Base-by-base conservation (phyloP, 2,113 vertebrate genomes). In the Gavialis gangeticus region DNA sequence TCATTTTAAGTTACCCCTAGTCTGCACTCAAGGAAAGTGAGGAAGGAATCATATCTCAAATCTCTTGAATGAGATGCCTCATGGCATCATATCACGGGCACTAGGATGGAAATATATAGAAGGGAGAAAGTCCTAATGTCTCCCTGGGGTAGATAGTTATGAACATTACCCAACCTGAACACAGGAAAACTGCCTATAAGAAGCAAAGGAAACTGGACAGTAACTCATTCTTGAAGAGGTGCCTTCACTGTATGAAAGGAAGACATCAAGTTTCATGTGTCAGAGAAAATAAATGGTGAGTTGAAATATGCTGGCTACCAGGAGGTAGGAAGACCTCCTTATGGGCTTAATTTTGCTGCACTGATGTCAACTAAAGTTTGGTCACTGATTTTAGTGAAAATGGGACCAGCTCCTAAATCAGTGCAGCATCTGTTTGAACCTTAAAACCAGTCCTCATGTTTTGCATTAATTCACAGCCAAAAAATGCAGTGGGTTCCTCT, bases 161-260 rank as follows among this genome's bases (percentile, higher is more conserved):
- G 64, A 87, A 85, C 11, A 73, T 18, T 34, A 25, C 3, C 7
- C 55, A 84, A 46, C 4, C 3, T 2, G 57, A 16, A 24, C 3
- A 66, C 30, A 8, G 28, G 19, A 8, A 73, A 16, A 14, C 57
- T 77, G 1, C 1, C 4, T 0, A 1, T 6, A 34, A 6, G 9
- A 89, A 1, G 4, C 22, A 76, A 28, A 57, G 5, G 30, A 81
- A 79, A 55, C 4, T 14, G 76, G 60, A 15, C 4, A 78, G n/a
- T 0, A 0, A 4, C 57, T 82, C 21, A 46, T 88, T 94, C 27
- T 13, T 18, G 46, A 28, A 79, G 57, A 60, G 1, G 1, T 1
- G 2, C 14, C 28, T 9, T n/a, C 63, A 60, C 3, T 64, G 57
- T 9, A 0, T 3, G 21, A 3, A 21, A 81, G 34, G 89, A 71